Evolutionary conservation across 2,888 invertebrate genomes (phyloP).

Genomic region (Lysandra bellargus): DNA sequence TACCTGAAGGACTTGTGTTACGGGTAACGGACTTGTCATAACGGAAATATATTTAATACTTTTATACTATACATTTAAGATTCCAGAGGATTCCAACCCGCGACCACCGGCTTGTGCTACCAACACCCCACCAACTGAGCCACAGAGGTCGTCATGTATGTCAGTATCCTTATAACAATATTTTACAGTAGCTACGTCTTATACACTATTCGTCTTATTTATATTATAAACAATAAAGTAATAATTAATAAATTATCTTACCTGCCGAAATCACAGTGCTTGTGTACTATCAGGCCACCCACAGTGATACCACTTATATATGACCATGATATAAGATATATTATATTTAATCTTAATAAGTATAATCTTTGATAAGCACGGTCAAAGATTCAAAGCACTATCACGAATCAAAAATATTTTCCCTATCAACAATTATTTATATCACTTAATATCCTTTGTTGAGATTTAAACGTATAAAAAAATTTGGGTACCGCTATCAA

Average conservation of each 20-base stretch:
- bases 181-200: background rate
- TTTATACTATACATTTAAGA: no score
- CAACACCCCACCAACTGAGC: no score
- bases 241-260: background rate
- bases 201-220: background rate
- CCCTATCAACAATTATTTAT: background rate
- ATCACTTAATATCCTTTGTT: background rate
- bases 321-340: background rate
- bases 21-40: no score
- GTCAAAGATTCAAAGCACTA: background rate
- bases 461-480: no score
- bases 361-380: background rate
- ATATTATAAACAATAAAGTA: background rate
- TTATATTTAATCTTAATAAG: background rate
- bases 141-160: no score
- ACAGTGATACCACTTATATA: conserved; percentile 2
- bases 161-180: no score
- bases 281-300: background rate
- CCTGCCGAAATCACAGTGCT: conserved; percentile 1
- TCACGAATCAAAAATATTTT: background rate
- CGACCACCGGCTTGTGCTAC: no score
- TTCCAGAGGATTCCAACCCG: no score
- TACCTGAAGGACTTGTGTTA: no score
- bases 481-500: no score
- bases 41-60: no score